Base-by-base conservation (phyloP, 2,888 invertebrate species). In the Campoplex capitator region DNA sequence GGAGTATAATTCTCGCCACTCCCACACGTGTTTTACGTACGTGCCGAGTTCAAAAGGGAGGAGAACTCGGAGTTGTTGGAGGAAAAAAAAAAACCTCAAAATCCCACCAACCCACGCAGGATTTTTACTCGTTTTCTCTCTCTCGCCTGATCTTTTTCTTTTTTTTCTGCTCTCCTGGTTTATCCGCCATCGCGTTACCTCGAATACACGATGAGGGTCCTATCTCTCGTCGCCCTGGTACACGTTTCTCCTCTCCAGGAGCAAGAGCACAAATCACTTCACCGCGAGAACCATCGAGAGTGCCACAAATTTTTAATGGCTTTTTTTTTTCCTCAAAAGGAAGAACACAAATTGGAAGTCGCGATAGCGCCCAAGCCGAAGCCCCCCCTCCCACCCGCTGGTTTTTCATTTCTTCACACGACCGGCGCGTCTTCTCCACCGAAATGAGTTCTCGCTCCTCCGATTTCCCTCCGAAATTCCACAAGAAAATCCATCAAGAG, bases 201-300 rank as follows among this genome's bases (percentile, higher is more conserved):
- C 76, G 87, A 90, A 92, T 45, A 88, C 71, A 79, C 82, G 65
- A 74, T 70, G 68, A 58, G 51, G 54, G 73, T 32, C 35, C 58
- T 28, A 71, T 58, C 42, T 79, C 54, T 80, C 62, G 28, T 54
- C 62, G 32, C 73, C 56, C 42, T 62, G 62, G 28, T 62, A 71
- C 65, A 77, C 76, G 75, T 76, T 80, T 80, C 76, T 83, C 58
- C 71, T 67, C 86, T 83, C 35, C 70, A 62, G 71, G 88, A 89
- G 88, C 90, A 85, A 89, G 89, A 91, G 90, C 91, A 92, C 92
- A 93, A 92, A 93, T 93, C 93, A 91, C 85, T 91, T 82, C 62
- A 38, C 73, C 73, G 48, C 79, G 78, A 68, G 78, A 81, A 88
- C 88, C 83, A 88, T 70, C 51, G 51, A 67, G 83, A 89, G 88